A percentile compares a stretch with the other conserved stretches of the same genome.
Evolutionary conservation across 2,888 invertebrate genomes (phyloP).

Genomic region (Melanostoma mellinum): DNA sequence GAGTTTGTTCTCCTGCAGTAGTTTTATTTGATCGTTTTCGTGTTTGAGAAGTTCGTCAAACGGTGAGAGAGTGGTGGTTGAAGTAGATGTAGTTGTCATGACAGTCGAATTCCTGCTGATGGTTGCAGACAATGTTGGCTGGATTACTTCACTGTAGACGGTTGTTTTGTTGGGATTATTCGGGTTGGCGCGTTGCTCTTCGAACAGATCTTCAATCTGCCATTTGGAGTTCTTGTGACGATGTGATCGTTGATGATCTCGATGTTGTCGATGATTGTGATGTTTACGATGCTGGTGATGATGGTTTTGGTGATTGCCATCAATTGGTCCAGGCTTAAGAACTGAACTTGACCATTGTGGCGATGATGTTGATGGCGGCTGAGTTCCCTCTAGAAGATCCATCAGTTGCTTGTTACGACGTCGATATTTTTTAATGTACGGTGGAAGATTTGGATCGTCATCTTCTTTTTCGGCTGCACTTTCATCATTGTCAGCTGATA

Average conservation of each 20-base stretch:
- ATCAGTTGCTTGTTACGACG: conserved; percentile 80
- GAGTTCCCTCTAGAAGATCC: conserved; percentile 80
- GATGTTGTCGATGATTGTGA: conserved; percentile 60
- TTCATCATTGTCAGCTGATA: conserved; percentile 77
- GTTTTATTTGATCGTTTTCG: conserved; percentile 65
- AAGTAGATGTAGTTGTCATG: conserved; percentile 29
- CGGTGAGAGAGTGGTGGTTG: conserved; percentile 44
- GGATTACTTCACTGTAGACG: conserved; percentile 39
- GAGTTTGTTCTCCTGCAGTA: conserved; percentile 76
- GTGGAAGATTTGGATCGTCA: conserved; percentile 79
- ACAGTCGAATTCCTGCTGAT: conserved; percentile 13
- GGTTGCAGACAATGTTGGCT: conserved; percentile 39
- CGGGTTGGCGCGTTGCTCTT: conserved; percentile 75
- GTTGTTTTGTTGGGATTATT: conserved; percentile 63
- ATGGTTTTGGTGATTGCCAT: conserved; percentile 59
- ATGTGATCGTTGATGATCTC: conserved; percentile 56
- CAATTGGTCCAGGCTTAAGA: conserved; percentile 76
- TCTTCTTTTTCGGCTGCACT: conserved; percentile 76
- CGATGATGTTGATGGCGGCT: conserved; percentile 76
- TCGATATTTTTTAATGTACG: conserved; percentile 81
- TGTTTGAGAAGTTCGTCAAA: conserved; percentile 59
- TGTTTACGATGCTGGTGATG: conserved; percentile 52
- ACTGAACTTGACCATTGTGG: conserved; percentile 75
- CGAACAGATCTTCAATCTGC: conserved; percentile 78
- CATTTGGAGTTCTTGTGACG: conserved; percentile 74